A percentile compares a stretch with the other conserved stretches of the same genome.
phyloP scores from a whole-genome alignment of 2,113 vertebrate species.

The Corythoichthys haematopterus region DNA sequence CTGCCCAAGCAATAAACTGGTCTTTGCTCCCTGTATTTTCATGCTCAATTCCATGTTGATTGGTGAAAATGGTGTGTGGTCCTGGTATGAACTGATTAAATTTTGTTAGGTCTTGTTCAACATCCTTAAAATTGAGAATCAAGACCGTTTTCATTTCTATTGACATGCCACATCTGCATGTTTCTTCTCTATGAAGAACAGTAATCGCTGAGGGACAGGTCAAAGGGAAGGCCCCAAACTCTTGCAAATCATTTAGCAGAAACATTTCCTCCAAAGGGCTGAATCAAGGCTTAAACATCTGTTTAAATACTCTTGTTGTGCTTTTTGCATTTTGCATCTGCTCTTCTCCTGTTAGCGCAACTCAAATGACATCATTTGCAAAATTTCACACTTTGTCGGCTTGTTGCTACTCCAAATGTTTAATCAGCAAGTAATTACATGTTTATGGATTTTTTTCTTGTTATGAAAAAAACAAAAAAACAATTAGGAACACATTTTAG shows the following conservation, averaged over 20 bases:
- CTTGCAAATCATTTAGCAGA: conserved; percentile 39
- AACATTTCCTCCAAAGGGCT: conserved; percentile 38
- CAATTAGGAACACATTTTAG: conserved; percentile 18
- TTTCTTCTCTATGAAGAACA: background rate
- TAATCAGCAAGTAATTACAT: background rate
- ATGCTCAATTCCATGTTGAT: background rate
- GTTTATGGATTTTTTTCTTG: conserved; percentile 17
- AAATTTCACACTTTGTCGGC: conserved; percentile 1
- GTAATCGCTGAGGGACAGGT: conserved; percentile 18
- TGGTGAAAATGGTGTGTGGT: no score
- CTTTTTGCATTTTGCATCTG: conserved; percentile 17
- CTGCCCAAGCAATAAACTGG: no score
- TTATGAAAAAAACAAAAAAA: conserved; percentile 33
- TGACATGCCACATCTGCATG: background rate
- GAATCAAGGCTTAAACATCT: conserved; percentile 23
- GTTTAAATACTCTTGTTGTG: conserved; percentile 1
- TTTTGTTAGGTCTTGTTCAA: background rate
- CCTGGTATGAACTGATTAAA: background rate
- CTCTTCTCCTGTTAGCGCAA: background rate
- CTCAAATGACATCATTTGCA: background rate
- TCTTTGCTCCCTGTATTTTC: no score
- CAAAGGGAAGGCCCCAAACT: conserved; percentile 8
- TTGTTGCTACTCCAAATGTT: background rate
- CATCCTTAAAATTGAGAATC: background rate
- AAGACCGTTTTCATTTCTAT: background rate